Evolutionary conservation across 2,888 invertebrate species (phyloP).

Genomic region (Julus scandinavius): DNA sequence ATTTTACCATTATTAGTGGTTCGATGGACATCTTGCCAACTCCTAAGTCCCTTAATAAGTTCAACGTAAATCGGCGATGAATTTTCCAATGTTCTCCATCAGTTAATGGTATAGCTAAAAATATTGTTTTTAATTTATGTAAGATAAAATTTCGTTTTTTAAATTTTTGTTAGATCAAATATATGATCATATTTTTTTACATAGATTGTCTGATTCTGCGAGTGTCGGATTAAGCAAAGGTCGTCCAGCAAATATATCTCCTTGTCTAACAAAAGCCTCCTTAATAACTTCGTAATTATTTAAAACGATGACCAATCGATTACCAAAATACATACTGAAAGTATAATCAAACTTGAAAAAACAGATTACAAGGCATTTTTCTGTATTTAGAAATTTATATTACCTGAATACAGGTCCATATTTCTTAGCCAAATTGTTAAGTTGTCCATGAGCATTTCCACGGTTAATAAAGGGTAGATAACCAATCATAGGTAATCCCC

Average conservation of each 20-base stretch:
- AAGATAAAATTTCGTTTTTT: neutral
- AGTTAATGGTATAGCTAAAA: neutral
- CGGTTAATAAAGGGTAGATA: neutral
- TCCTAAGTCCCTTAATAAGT: constrained; percentile 22
- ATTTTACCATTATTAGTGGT: neutral
- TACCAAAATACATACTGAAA: constrained; percentile 21
- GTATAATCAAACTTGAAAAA: neutral
- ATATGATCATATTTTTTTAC: neutral
- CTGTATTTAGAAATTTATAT: neutral
- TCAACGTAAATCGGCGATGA: constrained; percentile 44
- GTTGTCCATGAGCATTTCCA: neutral
- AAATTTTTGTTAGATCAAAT: neutral
- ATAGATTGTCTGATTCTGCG: neutral
- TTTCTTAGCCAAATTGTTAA: neutral
- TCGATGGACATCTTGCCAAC: constrained; percentile 22
- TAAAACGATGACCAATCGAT: neutral
- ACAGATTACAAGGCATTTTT: neutral
- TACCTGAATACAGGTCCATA: constrained; percentile 26
- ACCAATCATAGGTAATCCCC: neutral
- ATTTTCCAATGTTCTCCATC: neutral
- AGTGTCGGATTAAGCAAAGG: neutral
- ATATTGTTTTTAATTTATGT: neutral
- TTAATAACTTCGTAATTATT: constrained; percentile 18
- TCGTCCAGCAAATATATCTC: constrained; percentile 20
- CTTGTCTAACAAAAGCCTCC: neutral